Base-by-base conservation (phyloP, 2,797 vertebrate genomes). In the Chaetophractus vellerosus region DNA sequence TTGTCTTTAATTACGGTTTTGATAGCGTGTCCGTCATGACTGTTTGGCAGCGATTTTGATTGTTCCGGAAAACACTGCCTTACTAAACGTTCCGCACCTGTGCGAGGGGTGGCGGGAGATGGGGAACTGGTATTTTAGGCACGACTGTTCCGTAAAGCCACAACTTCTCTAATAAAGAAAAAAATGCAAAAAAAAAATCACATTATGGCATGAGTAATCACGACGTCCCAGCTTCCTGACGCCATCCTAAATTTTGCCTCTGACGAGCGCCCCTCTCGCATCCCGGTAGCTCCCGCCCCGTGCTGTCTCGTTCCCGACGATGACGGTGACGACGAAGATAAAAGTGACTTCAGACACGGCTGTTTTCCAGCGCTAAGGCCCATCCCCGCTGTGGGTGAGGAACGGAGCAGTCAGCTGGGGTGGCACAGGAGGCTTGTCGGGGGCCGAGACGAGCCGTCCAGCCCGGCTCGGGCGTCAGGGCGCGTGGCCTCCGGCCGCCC, bases 361-460 rank as follows among this genome's bases (percentile, higher is more conserved):
- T 0, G 0, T 14, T 24, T 6, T 7, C 18, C 15, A 6, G 33
- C 8, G 16, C n/a, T 36, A 19, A 8, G 19, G 18, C 18, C 64
- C 0, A 5, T 15, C 23, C 57, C 38, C 0, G 0, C 1, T 0
- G 31, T 26, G n/a, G 16, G 41, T 1, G 36, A 57, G 38, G 68
- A 7, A 3, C 1, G 2, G 33, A 5, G 50, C 79, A 28, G 24
- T 26, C 23, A 41, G 57, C 9, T 8, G 36, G 21, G 38, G 85
- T 9, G 5, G 21, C 14, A 9, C 0, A 1, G 28, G n/a, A 2
- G 6, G 72, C 1, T 8, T 3, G 38, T 19, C 9, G 41, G 55
- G 36, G 41, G 9, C 6, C 38, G 38, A 38, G 38, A 3, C 1
- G 64, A 72, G 31, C 63, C 23, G 5, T 57, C 18, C 9, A 16